Percentiles rank a stretch among this genome's conserved stretches.
Conservation (phyloP, 2,888 invertebrate species). For the Griposia aprilina region DNA sequence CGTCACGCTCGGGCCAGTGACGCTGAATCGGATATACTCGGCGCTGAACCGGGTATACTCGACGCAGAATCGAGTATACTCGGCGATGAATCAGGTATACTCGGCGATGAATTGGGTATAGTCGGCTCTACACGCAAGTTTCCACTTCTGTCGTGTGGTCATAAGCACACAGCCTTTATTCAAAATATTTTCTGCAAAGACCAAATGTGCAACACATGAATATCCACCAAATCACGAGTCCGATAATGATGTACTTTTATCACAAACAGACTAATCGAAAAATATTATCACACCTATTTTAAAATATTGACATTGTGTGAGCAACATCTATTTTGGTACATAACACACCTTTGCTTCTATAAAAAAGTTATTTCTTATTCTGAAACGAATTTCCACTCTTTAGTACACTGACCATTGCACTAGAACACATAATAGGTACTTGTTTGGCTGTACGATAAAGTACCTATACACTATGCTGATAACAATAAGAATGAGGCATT, state of each 20-base stretch:
- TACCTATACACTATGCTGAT: slow-evolving; percentile 15
- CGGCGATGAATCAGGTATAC: not conserved
- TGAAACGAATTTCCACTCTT: slow-evolving; percentile 2
- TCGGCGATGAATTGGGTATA: too few species aligned
- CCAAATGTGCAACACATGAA: not conserved
- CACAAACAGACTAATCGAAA: slow-evolving; percentile 59
- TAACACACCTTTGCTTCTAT: slow-evolving; percentile 14
- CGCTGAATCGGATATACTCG: not conserved
- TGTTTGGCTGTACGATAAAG: slow-evolving; percentile 29
- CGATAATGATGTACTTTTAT: slow-evolving; percentile 1
- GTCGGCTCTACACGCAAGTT: not conserved
- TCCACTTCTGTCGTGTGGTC: not conserved
- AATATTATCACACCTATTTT: slow-evolving; percentile 58
- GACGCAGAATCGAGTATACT: not conserved
- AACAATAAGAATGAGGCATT: slow-evolving; percentile 9
- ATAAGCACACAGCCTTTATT: not conserved
- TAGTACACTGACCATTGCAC: slow-evolving; percentile 1
- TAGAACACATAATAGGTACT: slow-evolving; percentile 35
- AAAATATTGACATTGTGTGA: slow-evolving; percentile 60
- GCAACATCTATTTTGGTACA: slow-evolving; percentile 49
- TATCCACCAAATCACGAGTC: not conserved
- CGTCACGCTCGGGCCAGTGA: not conserved
- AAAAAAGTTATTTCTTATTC: slow-evolving; percentile 8
- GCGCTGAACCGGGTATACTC: too few species aligned
- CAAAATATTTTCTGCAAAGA: not conserved